Percentiles rank a stretch among this genome's conserved stretches.
These are phyloP conservation scores for Arremon aurantiirostris DNA, from an alignment of 2,797 vertebrate genomes.

Conservation along the genomic window DNA sequence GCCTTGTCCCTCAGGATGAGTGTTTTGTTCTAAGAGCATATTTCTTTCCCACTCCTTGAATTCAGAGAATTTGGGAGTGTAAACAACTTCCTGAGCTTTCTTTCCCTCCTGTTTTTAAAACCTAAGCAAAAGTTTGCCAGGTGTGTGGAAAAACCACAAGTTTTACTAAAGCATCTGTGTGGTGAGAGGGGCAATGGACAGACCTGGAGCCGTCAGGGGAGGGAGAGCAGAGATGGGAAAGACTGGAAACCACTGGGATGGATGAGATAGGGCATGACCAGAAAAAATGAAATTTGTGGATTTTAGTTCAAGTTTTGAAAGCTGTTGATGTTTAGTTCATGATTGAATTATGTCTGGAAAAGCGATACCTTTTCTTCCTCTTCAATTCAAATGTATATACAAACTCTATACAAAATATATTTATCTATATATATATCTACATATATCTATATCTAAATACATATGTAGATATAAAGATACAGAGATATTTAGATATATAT, in stretches of 20 bases:
- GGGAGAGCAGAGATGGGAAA: background rate
- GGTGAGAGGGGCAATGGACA: background rate
- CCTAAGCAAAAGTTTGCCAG: background rate
- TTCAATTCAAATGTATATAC: background rate
- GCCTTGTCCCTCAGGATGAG: background rate
- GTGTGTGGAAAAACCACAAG: background rate
- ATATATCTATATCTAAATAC: background rate
- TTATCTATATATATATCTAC: background rate
- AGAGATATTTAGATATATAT: too few relatives aligned
- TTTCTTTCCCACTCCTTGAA: background rate
- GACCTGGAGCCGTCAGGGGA: background rate
- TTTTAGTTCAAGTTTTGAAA: background rate
- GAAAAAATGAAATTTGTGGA: background rate
- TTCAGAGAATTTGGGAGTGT: background rate
- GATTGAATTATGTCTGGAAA: background rate
- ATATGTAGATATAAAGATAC: too few relatives aligned
- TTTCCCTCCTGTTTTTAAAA: background rate
- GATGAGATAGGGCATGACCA: background rate
- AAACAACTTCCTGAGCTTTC: background rate
- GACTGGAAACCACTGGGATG: background rate
- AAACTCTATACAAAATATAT: background rate
- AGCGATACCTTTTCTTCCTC: background rate
- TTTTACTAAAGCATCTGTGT: background rate
- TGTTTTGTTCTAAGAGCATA: background rate
- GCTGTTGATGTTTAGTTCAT: background rate